Conservation (phyloP, 2,113 vertebrate genomes). For the Orcinus orca region DNA sequence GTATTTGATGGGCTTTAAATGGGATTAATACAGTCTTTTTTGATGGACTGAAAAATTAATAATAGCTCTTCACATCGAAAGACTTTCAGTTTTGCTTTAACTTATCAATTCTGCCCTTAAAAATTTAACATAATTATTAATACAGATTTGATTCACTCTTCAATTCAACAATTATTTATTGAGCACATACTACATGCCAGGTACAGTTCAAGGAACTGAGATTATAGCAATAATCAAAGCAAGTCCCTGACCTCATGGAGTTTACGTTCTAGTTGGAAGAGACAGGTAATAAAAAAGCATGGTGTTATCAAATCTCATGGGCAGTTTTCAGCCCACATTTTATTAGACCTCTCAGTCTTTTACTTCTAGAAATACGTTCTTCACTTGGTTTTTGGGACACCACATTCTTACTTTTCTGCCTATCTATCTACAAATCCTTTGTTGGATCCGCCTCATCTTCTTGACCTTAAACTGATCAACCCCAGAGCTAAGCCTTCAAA, state of each 20-base stretch:
- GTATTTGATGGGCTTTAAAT: slow-evolving; percentile 15
- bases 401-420: not conserved
- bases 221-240: not conserved
- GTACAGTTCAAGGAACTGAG: not conserved
- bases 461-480: slow-evolving; percentile 4
- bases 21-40: not conserved
- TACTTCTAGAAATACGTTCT: not conserved
- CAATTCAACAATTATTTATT: not conserved
- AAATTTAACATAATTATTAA: slow-evolving; percentile 31
- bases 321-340: not conserved
- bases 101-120: slow-evolving; percentile 12
- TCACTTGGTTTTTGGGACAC: not conserved
- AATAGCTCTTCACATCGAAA: not conserved
- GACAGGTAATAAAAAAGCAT: not conserved
- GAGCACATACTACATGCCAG: not conserved
- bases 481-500: not conserved
- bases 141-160: not conserved
- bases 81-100: slow-evolving; percentile 25
- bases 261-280: not conserved
- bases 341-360: not conserved
- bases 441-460: not conserved
- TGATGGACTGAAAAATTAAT: slow-evolving; percentile 20
- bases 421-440: not conserved
- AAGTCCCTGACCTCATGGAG: not conserved
- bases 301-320: not conserved